Base-by-base conservation (phyloP, 1,140 invertebrate genomes). In the Neoseiulus cucumeris region DNA sequence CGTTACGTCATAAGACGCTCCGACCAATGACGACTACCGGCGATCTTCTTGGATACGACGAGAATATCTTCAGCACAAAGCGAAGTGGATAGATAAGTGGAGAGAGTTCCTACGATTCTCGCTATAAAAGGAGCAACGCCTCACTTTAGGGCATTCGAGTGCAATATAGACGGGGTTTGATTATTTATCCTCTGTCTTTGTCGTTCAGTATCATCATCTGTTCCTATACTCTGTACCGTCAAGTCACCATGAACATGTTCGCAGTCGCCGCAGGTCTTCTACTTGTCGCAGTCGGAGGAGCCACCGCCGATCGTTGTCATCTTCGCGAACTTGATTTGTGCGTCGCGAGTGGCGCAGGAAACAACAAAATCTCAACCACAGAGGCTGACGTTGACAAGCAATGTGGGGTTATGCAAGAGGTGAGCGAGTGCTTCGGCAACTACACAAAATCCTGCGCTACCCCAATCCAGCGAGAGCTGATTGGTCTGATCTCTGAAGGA, bases 301-400 rank as follows among this genome's bases (percentile, higher is more conserved):
- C 51, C 51, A 5, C 14, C 4, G 51, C 51, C 22, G 51, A 59
- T 20, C 51, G 51, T 25, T 70, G 69, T 33, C 69, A 70, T 64
- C 55, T 70, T 1, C 51, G 69, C 9, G 71, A 72, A 42, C 66
- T 72, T 4, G 71, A 72, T 55, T 42, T 70, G 1, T 72, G 72
- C 67, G 25, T 71, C 29, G 71, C 72, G 12, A 68, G 66, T 0
- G 51, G 72, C 64, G 68, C 71, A 44, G 59, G 64, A n/a, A 55
- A 67, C 39, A 68, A 67, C 17, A 71, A 72, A 65, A 59, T 59
- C 51, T 25, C 51, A n/a, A 59, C 67, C 2, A 65, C 64, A 17
- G 64, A 65, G 18, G 39, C 33, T 25, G 64, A 65, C 14, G 42
- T 65, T 18, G 42, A 65, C 30, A 65, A 65, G 64, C 64, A 65